These are phyloP conservation scores for Bryconaethiops microstoma DNA, from an alignment of 2,797 vertebrate genomes.

Conservation along the genomic window DNA sequence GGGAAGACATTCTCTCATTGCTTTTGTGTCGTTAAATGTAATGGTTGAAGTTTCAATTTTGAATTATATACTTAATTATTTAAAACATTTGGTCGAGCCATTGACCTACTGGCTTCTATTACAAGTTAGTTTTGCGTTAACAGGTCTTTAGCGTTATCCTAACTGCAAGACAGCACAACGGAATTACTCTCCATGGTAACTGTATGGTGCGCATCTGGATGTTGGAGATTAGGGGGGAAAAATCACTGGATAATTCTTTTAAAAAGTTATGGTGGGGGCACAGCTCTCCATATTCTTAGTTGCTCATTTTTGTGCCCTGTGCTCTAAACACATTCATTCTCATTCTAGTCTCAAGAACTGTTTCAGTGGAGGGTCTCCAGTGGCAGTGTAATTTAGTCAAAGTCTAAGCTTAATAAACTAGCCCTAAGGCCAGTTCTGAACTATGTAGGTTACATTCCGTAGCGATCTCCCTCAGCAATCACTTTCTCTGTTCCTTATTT, in stretches of 20 bases:
- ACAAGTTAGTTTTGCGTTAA: background rate
- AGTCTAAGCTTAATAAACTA: background rate
- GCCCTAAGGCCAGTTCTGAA: background rate
- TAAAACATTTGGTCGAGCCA: background rate
- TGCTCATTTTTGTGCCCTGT: background rate
- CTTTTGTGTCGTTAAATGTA: background rate
- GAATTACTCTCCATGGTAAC: background rate
- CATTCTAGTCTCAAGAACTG: background rate
- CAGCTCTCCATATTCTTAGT: background rate
- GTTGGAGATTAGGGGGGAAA: background rate
- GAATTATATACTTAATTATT: background rate
- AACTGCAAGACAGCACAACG: background rate
- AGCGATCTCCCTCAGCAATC: constrained; percentile 9
- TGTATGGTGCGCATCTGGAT: background rate
- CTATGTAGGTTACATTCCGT: constrained; percentile 13
- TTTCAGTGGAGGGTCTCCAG: constrained; percentile 1
- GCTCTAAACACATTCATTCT: background rate
- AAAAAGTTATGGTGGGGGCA: background rate
- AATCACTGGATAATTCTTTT: background rate
- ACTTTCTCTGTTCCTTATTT: constrained; percentile 17
- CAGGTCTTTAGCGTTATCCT: background rate
- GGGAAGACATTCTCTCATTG: background rate
- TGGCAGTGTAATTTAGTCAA: constrained; percentile 19
- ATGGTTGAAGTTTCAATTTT: background rate
- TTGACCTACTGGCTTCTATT: background rate